Base-by-base conservation (phyloP, 1,140 invertebrate genomes). In the Limonius californicus region DNA sequence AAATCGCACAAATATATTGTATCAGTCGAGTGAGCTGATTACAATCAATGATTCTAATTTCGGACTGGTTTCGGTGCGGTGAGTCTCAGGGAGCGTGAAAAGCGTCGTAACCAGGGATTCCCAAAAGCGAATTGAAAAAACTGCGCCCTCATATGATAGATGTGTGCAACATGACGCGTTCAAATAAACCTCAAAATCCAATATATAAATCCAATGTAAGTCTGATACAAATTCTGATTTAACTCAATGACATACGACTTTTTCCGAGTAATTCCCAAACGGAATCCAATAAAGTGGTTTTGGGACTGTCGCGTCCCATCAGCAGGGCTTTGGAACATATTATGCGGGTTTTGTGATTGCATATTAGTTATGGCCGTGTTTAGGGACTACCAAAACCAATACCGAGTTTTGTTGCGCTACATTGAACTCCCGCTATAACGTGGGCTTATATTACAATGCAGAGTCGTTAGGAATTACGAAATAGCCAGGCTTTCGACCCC, bases 151-250 rank as follows among this genome's bases (percentile, higher is more conserved):
- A 21, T 18, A 18, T 21, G 45, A 50, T 50, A 11, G 45, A 50
- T 50, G 20, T 50, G 9, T 50, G 45, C 16, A 50, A 21, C 45
- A 54, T 54, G 47, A 54, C 59, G 35, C 19, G 53, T 53, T 61
- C 59, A 61, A 61, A 61, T 61, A 61, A 61, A 55, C 63, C 55
- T 57, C 45, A 60, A 62, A 62, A 62, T 62, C 64, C 64, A 66
- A 66, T 66, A 58, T 21, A 50, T 66, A 66, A 54, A 43, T 57
- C 55, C 50, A 18, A 50, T 54, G 47, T 50, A 61, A 35, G 20
- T 59, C 60, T 59, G 64, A 66, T 66, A 58, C 53, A 60, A 59
- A 35, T 30, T 59, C 60, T 62, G 64, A 66, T 66, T 62, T 59
- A 60, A 59, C 58, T 59, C 64, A 59, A 59, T 62, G 63, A 65